Evolutionary conservation across 2,888 invertebrate species (phyloP).

Genomic region (Uropetala carovei): DNA sequence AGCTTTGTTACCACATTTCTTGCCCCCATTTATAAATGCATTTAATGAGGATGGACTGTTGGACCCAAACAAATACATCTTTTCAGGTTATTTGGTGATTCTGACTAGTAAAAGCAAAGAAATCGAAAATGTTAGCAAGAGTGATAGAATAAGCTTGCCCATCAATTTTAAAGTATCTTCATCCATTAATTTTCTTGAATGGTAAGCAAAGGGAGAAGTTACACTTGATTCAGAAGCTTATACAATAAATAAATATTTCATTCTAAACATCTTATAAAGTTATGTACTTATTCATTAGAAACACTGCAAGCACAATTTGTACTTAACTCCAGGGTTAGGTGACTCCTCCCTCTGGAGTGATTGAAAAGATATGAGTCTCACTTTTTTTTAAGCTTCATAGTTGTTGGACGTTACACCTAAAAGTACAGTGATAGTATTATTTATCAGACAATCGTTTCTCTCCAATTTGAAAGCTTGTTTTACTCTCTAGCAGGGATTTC

Average conservation of each 20-base stretch:
- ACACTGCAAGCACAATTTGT: conserved; percentile 49
- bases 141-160: neutral
- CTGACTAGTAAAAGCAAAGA: conserved; percentile 42
- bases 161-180: neutral
- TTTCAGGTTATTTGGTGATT: neutral
- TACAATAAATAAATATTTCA: conserved; percentile 41
- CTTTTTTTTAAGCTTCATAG: conserved; percentile 61
- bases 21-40: conserved; percentile 15
- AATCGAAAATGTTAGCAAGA: neutral
- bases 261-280: conserved; percentile 35
- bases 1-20: neutral
- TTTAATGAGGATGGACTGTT: neutral
- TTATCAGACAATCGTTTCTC: neutral
- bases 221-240: conserved; percentile 35
- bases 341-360: neutral
- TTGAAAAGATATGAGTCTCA: conserved; percentile 42
- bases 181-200: neutral
- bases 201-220: conserved; percentile 29
- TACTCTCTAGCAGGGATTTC: conserved; percentile 46
- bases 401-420: conserved; percentile 35
- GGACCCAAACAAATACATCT: conserved; percentile 35
- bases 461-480: conserved; percentile 24
- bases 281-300: conserved; percentile 36
- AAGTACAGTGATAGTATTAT: neutral
- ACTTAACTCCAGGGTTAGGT: conserved; percentile 25